A percentile compares a stretch with the other conserved stretches of the same genome.
phyloP scores from a whole-genome alignment of 2,888 invertebrate species.

The Tricholauxania praeusta region DNA sequence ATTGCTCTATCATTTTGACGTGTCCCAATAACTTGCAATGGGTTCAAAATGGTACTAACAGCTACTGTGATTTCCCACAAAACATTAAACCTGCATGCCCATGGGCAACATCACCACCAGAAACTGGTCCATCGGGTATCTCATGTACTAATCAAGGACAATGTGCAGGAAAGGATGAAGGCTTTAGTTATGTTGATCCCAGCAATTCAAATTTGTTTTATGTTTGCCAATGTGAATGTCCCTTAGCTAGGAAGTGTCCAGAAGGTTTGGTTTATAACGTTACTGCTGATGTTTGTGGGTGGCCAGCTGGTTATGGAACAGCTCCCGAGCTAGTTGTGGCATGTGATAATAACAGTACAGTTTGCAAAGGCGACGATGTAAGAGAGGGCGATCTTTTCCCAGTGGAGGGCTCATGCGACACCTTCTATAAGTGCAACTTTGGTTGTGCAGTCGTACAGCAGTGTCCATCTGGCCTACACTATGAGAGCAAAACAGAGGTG shows the following conservation, averaged over 20 bases:
- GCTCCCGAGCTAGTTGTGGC: not conserved
- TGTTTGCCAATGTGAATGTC: constrained; percentile 43
- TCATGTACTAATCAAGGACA: constrained; percentile 29
- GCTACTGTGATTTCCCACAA: constrained; percentile 52
- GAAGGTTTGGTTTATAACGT: constrained; percentile 41
- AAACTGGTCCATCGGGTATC: constrained; percentile 53
- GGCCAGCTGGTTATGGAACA: constrained; percentile 34
- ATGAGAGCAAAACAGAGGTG: constrained; percentile 32
- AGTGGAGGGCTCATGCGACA: constrained; percentile 40
- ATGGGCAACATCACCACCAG: constrained; percentile 33
- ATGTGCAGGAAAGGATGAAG: constrained; percentile 34
- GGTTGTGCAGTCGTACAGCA: constrained; percentile 37
- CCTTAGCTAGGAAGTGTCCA: constrained; percentile 42
- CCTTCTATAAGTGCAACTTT: constrained; percentile 45
- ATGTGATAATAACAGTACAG: not conserved
- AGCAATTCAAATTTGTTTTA: constrained; percentile 33
- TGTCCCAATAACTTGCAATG: constrained; percentile 57
- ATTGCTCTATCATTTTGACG: constrained; percentile 42
- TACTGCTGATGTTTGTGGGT: constrained; percentile 46
- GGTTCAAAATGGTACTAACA: constrained; percentile 24
- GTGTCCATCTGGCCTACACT: constrained; percentile 43
- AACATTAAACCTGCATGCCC: constrained; percentile 50
- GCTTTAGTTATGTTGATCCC: constrained; percentile 26
- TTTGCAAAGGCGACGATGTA: not conserved
- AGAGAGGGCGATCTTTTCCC: constrained; percentile 25